Base-by-base conservation (phyloP, 2,797 vertebrate species). In the Anguilla obscura region DNA sequence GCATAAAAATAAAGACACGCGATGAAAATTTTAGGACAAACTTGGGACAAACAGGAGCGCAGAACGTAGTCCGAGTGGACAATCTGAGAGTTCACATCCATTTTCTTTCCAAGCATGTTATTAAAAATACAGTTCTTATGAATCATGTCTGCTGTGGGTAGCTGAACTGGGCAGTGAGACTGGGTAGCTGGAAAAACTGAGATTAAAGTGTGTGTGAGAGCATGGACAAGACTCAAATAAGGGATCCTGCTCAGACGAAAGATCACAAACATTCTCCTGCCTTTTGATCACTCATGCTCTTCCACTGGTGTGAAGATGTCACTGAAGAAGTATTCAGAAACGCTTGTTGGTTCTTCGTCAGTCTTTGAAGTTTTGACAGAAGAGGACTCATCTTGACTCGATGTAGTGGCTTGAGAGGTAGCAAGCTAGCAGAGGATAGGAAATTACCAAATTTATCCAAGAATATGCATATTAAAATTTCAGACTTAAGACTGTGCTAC, bases 291-390 rank as follows among this genome's bases (percentile, higher is more conserved):
- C 60, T 97, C 96, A 52, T 90, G 89, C 89, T 97, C 96, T 87
- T 98, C 96, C 74, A 99, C 97, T 63, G 97, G 96, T 89, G 98
- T 99, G 87, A 99, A 99, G 90, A 99, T 99, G 91, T 99, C 98
- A 92, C 91, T 95, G 86, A 98, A 95, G 93, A 98, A 97, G 91
- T 96, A 98, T 87, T 98, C 96, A 0, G 97, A 97, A n/a, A 99
- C 94, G 56, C 87, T 94, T 48, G 94, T 95, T 74, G 96, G 94
- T 85, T 96, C 96, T 84, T 96, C 96, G 2, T 82, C 71, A 56
- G 84, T 66, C 74, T 95, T 93, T 87, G 90, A 76, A 45, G 84
- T 92, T 87, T 91, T 90, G n/a, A 79, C 9, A 89, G 76, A 58
- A 16, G 6, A 33, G 50, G 50, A 30, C 24, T 82, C 48, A 1